Evolutionary conservation across 2,113 vertebrate species (phyloP).

Genomic region (Hippocampus comes): DNA sequence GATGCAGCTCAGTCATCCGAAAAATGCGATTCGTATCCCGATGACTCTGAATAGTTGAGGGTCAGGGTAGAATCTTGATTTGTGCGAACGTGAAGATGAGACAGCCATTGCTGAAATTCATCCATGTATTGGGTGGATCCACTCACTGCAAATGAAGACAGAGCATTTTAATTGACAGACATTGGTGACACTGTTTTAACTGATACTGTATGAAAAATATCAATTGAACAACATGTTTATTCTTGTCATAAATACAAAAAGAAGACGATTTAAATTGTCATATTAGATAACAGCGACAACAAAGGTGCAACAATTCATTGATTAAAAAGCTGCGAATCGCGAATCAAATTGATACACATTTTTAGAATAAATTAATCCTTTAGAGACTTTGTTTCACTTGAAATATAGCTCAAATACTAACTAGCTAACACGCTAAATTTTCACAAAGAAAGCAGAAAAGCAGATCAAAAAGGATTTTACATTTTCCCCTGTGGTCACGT

Average conservation of each 20-base stretch:
- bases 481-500: not conserved
- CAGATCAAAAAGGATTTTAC: not conserved
- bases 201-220: not conserved
- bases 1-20: not conserved
- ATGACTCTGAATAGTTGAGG: constrained; percentile 31
- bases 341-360: too few relatives aligned
- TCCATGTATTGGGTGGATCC: constrained; percentile 2
- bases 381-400: too few relatives aligned
- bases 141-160: constrained; percentile 30
- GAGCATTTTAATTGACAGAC: not conserved
- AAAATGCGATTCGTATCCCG: constrained; percentile 25
- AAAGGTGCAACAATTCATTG: too few relatives aligned
- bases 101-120: constrained; percentile 26
- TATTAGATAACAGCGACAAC: too few relatives aligned
- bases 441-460: not conserved
- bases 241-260: too few relatives aligned
- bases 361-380: too few relatives aligned
- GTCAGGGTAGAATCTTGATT: constrained; percentile 18
- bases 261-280: too few relatives aligned
- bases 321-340: too few relatives aligned
- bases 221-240: too few relatives aligned
- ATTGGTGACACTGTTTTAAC: not conserved
- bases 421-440: not conserved
- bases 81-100: constrained; percentile 3
- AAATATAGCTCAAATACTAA: too few relatives aligned